Evolutionary conservation across 2,888 invertebrate species (phyloP).

Genomic region (Hypselothyrea guttata): DNA sequence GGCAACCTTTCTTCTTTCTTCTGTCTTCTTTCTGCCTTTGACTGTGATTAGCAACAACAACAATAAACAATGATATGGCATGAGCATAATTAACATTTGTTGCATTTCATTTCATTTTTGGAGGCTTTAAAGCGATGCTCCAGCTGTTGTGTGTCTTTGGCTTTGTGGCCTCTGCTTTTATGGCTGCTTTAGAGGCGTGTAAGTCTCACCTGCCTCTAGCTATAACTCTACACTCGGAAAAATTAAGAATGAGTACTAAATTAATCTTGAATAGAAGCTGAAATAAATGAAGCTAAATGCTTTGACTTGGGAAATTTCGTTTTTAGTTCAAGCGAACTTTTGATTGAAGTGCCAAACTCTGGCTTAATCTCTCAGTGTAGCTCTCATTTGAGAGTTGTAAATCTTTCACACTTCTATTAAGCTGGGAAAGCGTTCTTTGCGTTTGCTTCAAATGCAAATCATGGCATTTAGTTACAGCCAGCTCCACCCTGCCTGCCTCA

Average conservation of each 20-base stretch:
- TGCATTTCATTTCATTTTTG: slow-evolving; percentile 59
- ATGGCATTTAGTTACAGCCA: slow-evolving; percentile 32
- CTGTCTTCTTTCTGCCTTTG: too few relatives aligned
- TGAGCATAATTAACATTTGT: slow-evolving; percentile 66
- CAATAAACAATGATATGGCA: slow-evolving; percentile 52
- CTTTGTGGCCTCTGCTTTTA: slow-evolving; percentile 21
- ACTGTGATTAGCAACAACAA: slow-evolving; percentile 36
- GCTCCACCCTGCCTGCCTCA: too few relatives aligned
- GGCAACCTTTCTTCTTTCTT: slow-evolving; percentile 69
- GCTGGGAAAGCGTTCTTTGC: slow-evolving; percentile 5
- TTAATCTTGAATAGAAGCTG: too few relatives aligned
- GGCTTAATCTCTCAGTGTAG: too few relatives aligned
- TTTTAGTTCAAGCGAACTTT: too few relatives aligned
- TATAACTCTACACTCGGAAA: too few relatives aligned
- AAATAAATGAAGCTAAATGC: too few relatives aligned
- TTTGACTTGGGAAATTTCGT: too few relatives aligned
- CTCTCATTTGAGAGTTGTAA: slow-evolving; percentile 19
- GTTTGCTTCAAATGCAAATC: slow-evolving; percentile 49
- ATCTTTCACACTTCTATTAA: slow-evolving; percentile 48
- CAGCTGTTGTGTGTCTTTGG: slow-evolving; percentile 14
- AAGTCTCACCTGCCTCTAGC: too few relatives aligned
- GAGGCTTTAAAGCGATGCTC: neutral
- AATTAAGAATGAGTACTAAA: too few relatives aligned
- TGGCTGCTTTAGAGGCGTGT: too few relatives aligned
- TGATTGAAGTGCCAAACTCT: too few relatives aligned